These are phyloP conservation scores for Patella vulgata DNA, from an alignment of 1,140 invertebrate species.

Conservation along the genomic window DNA sequence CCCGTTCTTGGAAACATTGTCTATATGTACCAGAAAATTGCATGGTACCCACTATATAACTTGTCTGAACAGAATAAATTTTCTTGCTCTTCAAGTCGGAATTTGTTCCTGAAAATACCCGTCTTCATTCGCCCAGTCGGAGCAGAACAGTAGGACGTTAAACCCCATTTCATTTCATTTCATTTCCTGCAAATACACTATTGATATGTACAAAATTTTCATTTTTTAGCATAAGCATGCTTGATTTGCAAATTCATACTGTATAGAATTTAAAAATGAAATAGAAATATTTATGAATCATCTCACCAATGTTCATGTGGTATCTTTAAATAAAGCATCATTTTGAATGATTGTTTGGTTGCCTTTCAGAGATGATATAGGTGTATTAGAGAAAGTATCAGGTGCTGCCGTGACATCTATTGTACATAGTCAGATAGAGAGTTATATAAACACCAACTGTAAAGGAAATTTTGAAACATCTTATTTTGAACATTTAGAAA, in stretches of 20 bases:
- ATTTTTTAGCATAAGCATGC: neutral
- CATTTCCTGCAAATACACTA: neutral
- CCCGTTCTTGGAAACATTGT: too few relatives aligned
- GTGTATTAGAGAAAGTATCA: constrained; percentile 80
- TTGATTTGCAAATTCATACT: neutral
- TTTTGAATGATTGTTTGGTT: constrained; percentile 3
- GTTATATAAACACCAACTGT: constrained; percentile 81
- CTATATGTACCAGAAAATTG: too few relatives aligned
- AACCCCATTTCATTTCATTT: neutral
- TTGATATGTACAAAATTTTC: neutral
- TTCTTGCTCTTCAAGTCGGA: too few relatives aligned
- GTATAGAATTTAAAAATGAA: neutral
- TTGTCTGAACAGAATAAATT: too few relatives aligned
- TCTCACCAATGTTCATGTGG: too few relatives aligned
- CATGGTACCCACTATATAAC: too few relatives aligned
- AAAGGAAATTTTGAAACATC: constrained; percentile 85
- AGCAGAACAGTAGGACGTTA: too few relatives aligned
- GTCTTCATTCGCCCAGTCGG: too few relatives aligned
- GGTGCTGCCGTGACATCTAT: constrained; percentile 83
- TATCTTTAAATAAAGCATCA: neutral
- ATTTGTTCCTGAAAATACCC: too few relatives aligned
- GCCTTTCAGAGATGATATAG: constrained; percentile 72
- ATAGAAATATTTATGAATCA: neutral
- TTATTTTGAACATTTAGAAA: constrained; percentile 77
- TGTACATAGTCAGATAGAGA: constrained; percentile 82